Percentiles rank a stretch among this genome's conserved stretches.
phyloP scores from a whole-genome alignment of 1,140 invertebrate genomes.

The Eumeta japonica region DNA sequence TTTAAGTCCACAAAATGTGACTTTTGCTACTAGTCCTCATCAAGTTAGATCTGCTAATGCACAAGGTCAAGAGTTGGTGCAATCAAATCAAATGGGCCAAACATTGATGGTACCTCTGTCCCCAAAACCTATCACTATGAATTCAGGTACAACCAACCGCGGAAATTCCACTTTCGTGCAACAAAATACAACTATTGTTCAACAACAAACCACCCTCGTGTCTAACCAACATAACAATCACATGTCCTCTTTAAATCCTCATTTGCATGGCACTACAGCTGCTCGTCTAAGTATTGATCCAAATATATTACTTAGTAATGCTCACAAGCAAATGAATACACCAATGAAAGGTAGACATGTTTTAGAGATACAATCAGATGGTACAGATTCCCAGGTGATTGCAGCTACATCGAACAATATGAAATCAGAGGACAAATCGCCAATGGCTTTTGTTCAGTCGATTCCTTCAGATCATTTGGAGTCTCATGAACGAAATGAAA shows the following conservation, averaged over 20 bases:
- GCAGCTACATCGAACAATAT: no score
- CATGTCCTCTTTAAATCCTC: conserved; percentile 24
- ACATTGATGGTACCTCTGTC: conserved; percentile 76
- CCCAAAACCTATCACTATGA: conserved; percentile 62
- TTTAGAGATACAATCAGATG: no score
- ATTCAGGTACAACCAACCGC: conserved; percentile 61
- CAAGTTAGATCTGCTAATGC: conserved; percentile 60
- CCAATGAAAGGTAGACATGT: no score
- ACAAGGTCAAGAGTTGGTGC: conserved; percentile 70
- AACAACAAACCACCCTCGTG: conserved; percentile 65
- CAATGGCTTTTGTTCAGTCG: no score
- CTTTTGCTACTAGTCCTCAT: conserved; percentile 61
- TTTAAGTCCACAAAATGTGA: conserved; percentile 69
- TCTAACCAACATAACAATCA: conserved; percentile 65
- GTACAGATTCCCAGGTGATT: no score
- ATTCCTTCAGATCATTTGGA: no score
- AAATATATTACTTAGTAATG: conserved; percentile 24
- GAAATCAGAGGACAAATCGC: no score
- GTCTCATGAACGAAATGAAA: no score
- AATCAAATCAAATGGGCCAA: conserved; percentile 70
- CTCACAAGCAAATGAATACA: conserved; percentile 25
- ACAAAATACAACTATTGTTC: conserved; percentile 69
- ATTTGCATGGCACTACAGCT: conserved; percentile 24
- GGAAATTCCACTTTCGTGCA: conserved; percentile 73
- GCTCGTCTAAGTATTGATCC: conserved; percentile 58